Evolutionary conservation across 2,113 vertebrate genomes (phyloP).

Genomic region (Melanerpes formicivorus): DNA sequence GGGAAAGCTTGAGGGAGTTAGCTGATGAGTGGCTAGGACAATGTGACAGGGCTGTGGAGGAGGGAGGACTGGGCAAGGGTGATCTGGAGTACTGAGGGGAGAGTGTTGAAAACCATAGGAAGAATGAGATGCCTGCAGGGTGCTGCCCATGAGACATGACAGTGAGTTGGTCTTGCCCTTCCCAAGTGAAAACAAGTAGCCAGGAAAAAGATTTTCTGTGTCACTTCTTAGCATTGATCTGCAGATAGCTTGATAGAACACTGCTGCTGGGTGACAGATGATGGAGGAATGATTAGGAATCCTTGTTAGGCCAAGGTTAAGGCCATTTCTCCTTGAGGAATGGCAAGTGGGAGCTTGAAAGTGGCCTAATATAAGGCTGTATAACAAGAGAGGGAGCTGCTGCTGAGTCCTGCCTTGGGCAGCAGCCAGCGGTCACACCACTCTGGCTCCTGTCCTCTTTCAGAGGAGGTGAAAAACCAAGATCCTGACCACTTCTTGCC

Average conservation of each 20-base stretch:
- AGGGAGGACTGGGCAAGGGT: not conserved
- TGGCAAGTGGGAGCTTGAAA: not conserved
- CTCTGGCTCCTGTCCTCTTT: not conserved
- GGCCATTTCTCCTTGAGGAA: not conserved
- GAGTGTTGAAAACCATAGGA: not conserved
- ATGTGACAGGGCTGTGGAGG: not conserved
- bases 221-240: not conserved
- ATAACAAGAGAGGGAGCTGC: not conserved
- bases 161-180: not conserved
- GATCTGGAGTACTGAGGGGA: not conserved
- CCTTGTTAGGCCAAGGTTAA: not conserved
- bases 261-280: not conserved
- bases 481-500: not conserved
- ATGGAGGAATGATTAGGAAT: not conserved
- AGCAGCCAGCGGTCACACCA: not conserved
- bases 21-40: not conserved
- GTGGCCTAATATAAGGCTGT: not conserved
- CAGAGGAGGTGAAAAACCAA: not conserved
- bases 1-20: not conserved
- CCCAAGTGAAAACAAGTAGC: not conserved
- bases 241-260: not conserved
- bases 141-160: accelerated
- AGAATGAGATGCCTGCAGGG: not conserved
- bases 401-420: not conserved
- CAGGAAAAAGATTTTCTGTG: not conserved